Conservation (phyloP, 1,140 invertebrate species). For the Arion vulgaris region DNA sequence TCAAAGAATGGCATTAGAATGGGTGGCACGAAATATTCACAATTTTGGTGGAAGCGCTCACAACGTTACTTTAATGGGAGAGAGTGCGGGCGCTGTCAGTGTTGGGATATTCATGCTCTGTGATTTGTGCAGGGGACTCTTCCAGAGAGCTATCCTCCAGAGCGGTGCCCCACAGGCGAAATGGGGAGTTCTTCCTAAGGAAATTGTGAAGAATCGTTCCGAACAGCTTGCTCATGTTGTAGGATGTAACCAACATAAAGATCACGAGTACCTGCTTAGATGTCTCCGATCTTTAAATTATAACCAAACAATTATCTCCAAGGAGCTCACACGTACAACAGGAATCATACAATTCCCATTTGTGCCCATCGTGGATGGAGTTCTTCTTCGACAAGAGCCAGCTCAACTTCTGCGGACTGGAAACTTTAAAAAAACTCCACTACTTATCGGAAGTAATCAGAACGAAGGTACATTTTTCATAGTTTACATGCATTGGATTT, state of each 20-base stretch:
- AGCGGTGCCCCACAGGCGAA: slow-evolving; percentile 82
- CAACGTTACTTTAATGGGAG: slow-evolving; percentile 95
- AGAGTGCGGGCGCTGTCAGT: slow-evolving; percentile 94
- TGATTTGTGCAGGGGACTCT: slow-evolving; percentile 86
- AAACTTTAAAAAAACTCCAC: slow-evolving; percentile 94
- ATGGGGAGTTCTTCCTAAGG: slow-evolving; percentile 91
- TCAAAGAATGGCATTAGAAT: slow-evolving; percentile 86
- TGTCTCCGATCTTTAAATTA: slow-evolving; percentile 81
- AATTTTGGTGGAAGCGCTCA: slow-evolving; percentile 94
- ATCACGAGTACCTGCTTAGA: slow-evolving; percentile 82
- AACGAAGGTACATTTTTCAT: slow-evolving; percentile 95
- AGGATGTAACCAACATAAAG: slow-evolving; percentile 65
- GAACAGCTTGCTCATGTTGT: slow-evolving; percentile 48
- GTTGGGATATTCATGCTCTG: slow-evolving; percentile 94
- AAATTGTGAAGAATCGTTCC: slow-evolving; percentile 71
- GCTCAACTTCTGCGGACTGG: slow-evolving; percentile 82
- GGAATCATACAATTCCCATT: slow-evolving; percentile 87
- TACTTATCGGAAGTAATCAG: slow-evolving; percentile 90
- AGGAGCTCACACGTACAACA: slow-evolving; percentile 85
- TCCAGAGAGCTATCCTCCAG: slow-evolving; percentile 83
- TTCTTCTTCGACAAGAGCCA: slow-evolving; percentile 90
- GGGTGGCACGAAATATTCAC: slow-evolving; percentile 91
- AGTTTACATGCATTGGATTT: slow-evolving; percentile 81
- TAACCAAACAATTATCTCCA: slow-evolving; percentile 83
- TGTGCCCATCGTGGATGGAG: slow-evolving; percentile 92